Evolutionary conservation across 2,888 invertebrate species (phyloP), one percentile per base, ranked within the genome.

Genomic region (Orthosia gothica): DNA sequence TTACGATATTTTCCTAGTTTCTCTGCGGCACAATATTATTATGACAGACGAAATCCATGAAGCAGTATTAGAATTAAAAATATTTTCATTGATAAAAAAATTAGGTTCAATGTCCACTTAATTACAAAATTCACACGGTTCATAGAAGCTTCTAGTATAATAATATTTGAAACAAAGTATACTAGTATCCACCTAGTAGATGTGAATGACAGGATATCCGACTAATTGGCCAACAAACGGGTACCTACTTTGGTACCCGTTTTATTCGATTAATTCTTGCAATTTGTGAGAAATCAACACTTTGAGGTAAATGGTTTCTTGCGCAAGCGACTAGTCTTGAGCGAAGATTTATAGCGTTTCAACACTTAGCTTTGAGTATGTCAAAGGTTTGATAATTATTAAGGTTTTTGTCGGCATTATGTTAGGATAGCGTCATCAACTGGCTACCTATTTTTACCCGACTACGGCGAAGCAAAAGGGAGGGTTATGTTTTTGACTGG

Each of bases 271-370:
- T 45, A 83, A 68, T 68, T 78, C 67, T 68, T 26, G 67, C 52
- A 49, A 71, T 73, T 78, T 79, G 59, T 80, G 47, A 61, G 73
- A 80, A 79, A 79, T 73, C 79, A 11, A 72, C 73, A 61, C 73
- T 15, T 66, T 72, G 59, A 78, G 55, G 79, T 65, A 68, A 80
- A 80, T 79, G 9, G 13, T 18, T 69, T 9, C 59, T 82, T 80
- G 80, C 57, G 73, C 57, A 47, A 73, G 59, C 23, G 65, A 20
- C 64, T 58, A 4, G 57, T 69, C n/a, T 12, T 59, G 49, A 40
- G 54, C 54, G 18, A 52, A 55, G 83, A 83, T 72, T 83, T 55
- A 82, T 79, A n/a, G 50, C 9, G 23, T 79, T 79, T 82, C 83
- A 59, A 75, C 76, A 78, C 62, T 57, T 26, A 23, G 1, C 40